These are phyloP conservation scores for Calliphora vicina DNA, from an alignment of 1,140 invertebrate species.

Conservation along the genomic window DNA sequence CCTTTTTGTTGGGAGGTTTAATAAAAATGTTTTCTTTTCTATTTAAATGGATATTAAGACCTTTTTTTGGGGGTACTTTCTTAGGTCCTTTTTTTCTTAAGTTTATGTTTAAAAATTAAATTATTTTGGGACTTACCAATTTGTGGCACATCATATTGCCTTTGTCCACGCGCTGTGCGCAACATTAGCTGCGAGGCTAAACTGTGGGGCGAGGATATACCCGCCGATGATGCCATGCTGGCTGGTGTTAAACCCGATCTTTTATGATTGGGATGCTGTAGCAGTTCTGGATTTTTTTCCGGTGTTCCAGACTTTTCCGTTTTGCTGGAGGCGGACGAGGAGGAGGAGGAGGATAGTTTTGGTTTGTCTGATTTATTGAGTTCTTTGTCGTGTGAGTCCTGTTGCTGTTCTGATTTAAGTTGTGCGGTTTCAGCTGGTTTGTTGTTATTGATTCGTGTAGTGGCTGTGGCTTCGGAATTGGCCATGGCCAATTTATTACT, in stretches of 20 bases:
- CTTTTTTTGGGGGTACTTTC: too few relatives aligned
- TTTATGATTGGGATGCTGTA: conserved; percentile 55
- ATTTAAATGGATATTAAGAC: too few relatives aligned
- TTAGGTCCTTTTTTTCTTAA: neutral
- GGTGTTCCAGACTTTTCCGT: neutral
- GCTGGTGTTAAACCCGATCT: conserved; percentile 46
- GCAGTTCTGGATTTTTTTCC: conserved; percentile 3
- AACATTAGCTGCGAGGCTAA: conserved; percentile 71
- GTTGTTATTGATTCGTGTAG: conserved; percentile 32
- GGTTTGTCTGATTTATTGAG: neutral
- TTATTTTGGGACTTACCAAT: conserved; percentile 69
- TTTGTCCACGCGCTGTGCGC: conserved; percentile 69
- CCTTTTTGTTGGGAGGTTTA: too few relatives aligned
- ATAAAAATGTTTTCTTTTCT: too few relatives aligned
- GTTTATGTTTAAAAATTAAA: neutral
- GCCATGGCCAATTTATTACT: conserved; percentile 31
- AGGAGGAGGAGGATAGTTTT: neutral
- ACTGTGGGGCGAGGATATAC: conserved; percentile 47
- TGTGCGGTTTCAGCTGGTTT: conserved; percentile 8
- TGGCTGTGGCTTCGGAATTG: conserved; percentile 38
- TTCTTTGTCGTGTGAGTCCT: neutral
- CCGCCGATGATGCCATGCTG: conserved; percentile 35
- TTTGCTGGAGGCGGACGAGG: neutral
- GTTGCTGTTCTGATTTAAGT: neutral
- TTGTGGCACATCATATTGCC: conserved; percentile 75